These are phyloP conservation scores for Lepisosteus oculatus DNA, from an alignment of 2,113 vertebrate genomes.

Conservation along the genomic window DNA sequence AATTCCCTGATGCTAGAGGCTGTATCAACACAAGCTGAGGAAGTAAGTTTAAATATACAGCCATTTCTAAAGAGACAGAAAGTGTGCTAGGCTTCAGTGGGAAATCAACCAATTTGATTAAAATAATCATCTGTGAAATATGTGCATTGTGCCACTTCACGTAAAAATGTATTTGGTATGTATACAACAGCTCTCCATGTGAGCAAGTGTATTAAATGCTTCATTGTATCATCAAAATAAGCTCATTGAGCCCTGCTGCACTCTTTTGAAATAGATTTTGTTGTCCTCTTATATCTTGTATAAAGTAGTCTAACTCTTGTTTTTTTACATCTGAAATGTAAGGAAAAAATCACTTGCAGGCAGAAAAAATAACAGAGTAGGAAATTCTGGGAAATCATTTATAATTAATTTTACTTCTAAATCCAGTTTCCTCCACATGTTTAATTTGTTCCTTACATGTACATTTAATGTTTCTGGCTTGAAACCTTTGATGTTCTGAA, in stretches of 20 bases:
- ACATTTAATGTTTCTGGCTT: not conserved
- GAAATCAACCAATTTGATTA: no score
- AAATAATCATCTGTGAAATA: no score
- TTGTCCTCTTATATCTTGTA: no score
- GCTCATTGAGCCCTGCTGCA: no score
- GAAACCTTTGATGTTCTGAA: not conserved
- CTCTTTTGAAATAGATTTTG: no score
- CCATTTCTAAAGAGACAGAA: slow-evolving; percentile 1
- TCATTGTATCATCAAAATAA: no score
- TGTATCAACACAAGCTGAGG: slow-evolving; percentile 17
- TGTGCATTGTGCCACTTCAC: no score
- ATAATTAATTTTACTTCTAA: not conserved
- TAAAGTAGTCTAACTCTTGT: not conserved
- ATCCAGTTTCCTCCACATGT: not conserved
- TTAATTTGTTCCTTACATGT: not conserved
- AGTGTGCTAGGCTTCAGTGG: not conserved
- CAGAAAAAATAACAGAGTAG: not conserved
- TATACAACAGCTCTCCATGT: no score
- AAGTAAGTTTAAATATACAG: slow-evolving; percentile 24
- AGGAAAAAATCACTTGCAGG: not conserved
- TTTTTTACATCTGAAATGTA: not conserved
- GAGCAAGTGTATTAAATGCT: no score
- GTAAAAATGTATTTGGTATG: no score
- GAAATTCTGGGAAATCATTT: not conserved
- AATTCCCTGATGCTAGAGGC: slow-evolving; percentile 39